Conservation (phyloP, 1,140 invertebrate genomes). For the honey bee (Apis mellifera) region Amel_HAv3.1 CM009935.2:12777001-12777500, state of each 20-base stretch:
- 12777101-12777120: no score
- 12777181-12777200: neutral
- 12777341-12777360: constrained; percentile 74
- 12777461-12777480: constrained; percentile 34
- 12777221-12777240: neutral
- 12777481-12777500: constrained; percentile 13
- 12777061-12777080: no score
- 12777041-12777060: no score
- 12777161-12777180: no score
- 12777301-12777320: constrained; percentile 74
- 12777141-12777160: neutral
- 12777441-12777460: constrained; percentile 70
- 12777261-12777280: no score
- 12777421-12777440: constrained; percentile 68
- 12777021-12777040: no score
- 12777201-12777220: neutral
- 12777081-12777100: no score
- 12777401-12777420: constrained; percentile 75
- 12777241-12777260: neutral
- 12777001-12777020: no score
- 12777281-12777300: constrained; percentile 30
- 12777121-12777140: no score
- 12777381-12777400: constrained; percentile 72
- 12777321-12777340: constrained; percentile 74
- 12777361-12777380: constrained; percentile 68